These are phyloP conservation scores for Scaptodrosophila latifasciaeformis DNA, from an alignment of 2,888 invertebrate genomes.

Conservation along the genomic window DNA sequence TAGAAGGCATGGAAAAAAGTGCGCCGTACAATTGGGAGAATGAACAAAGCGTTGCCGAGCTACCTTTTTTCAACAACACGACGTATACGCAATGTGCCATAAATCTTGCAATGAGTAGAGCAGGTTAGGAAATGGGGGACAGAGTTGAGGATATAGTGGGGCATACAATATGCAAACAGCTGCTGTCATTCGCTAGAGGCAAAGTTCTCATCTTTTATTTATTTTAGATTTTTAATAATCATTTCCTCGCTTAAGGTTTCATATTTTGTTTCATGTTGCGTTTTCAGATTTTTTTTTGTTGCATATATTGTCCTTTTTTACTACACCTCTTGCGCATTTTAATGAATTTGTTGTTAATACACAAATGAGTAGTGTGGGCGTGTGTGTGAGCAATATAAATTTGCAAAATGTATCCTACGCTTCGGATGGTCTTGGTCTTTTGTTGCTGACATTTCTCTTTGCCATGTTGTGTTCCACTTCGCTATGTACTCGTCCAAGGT, in stretches of 20 bases:
- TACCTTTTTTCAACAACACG: slow-evolving; percentile 51
- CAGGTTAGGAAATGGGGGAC: not conserved
- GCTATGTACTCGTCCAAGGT: not conserved
- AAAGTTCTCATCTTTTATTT: slow-evolving; percentile 60
- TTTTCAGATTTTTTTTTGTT: slow-evolving; percentile 15
- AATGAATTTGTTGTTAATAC: slow-evolving; percentile 64
- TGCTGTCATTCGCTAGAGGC: slow-evolving; percentile 61
- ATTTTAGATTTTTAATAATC: slow-evolving; percentile 65
- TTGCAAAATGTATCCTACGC: slow-evolving; percentile 20
- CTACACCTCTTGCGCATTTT: slow-evolving; percentile 50
- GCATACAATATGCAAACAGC: slow-evolving; percentile 56
- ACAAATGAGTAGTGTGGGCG: no score
- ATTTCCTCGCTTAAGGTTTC: slow-evolving; percentile 39
- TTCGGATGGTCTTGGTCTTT: slow-evolving; percentile 35
- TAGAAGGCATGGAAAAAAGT: slow-evolving; percentile 4
- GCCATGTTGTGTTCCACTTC: no score
- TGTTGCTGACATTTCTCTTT: slow-evolving; percentile 62
- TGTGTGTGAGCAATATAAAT: slow-evolving; percentile 18
- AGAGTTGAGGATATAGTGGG: not conserved
- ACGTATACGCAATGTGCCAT: slow-evolving; percentile 58
- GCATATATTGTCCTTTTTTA: slow-evolving; percentile 15
- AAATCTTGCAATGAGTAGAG: slow-evolving; percentile 49
- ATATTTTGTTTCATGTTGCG: slow-evolving; percentile 48
- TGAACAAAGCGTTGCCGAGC: not conserved
- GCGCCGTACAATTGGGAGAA: not conserved